These are phyloP conservation scores for Callospermophilus lateralis DNA, from an alignment of 2,113 vertebrate species.

Conservation along the genomic window DNA sequence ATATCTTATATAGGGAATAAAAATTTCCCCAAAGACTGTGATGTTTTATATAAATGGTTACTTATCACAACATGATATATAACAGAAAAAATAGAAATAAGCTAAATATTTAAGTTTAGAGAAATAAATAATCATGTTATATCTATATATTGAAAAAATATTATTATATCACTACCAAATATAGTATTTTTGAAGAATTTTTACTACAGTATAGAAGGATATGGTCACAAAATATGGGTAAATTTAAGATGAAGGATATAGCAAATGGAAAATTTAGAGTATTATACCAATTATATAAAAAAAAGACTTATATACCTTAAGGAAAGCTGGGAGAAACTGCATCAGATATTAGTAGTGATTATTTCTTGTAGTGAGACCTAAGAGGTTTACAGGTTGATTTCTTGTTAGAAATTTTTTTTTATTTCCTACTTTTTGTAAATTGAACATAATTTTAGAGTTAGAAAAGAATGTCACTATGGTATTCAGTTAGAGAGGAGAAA, in stretches of 20 bases:
- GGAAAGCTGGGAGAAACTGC: neutral
- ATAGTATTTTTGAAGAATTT: neutral
- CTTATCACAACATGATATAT: neutral
- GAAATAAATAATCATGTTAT: conserved; percentile 11
- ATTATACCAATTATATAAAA: neutral
- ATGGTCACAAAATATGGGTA: neutral
- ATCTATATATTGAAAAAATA: neutral
- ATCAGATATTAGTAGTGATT: neutral
- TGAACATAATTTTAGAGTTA: neutral
- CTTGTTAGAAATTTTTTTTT: neutral
- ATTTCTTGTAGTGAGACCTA: neutral
- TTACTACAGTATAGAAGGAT: neutral
- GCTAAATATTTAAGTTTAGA: neutral
- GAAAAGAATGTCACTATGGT: neutral
- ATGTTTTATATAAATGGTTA: neutral
- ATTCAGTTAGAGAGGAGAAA: neutral
- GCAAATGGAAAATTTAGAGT: neutral
- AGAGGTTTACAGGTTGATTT: neutral
- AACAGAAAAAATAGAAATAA: conserved; percentile 32
- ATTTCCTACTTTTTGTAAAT: neutral
- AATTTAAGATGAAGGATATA: neutral
- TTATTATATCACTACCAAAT: neutral
- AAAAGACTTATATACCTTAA: neutral
- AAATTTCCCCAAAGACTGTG: neutral
- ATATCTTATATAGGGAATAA: conserved; percentile 17